Base-by-base conservation (phyloP, 2,888 invertebrate genomes). In the Trichopoda pennipes region DNA sequence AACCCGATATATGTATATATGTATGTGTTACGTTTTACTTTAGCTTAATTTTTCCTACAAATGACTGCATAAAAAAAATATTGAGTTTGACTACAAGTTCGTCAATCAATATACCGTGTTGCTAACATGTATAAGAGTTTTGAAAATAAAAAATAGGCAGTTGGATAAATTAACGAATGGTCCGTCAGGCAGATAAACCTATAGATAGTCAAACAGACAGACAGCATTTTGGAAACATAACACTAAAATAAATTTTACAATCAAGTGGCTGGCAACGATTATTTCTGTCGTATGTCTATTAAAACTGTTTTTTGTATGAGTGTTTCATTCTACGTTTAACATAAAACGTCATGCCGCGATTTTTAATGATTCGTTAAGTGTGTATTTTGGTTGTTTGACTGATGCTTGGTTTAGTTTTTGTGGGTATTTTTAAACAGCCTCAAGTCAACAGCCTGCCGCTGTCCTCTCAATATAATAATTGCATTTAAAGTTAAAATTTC, bases 41-140 rank as follows among this genome's bases (percentile, higher is more conserved):
- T 8, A 66, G 21, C 28, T 35, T 66, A 19, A 32, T 17, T 58
- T 44, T 44, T 42, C 21, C 9, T 63, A 56, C 21, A 66, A 51
- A 75, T 28, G 8, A 23, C 17, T 7, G 56, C 42, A 53, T 16
- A 44, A 60, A 42, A 60, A 17, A 58, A 58, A 55, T 42, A 44
- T 79, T 68, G 58, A 56, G 75, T 82, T 79, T 82, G 79, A 82
- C 82, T 79, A 75, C 82, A 82, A 79, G 78, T 82, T 82, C 75
- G 82, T 82, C 79, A 82, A 82, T 82, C 82, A 82, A 49, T 69
- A 73, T 44, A 60, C 12, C 53, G 44, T 55, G 56, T 73, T 66
- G 68, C 49, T 35, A 61, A 17, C 7, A 38, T 38, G 38, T 38
- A 8, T 49, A 55, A 49, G 44, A 56, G 51, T 32, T 56, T 81